A percentile compares a stretch with the other conserved stretches of the same genome.
phyloP scores from a whole-genome alignment of 1,140 invertebrate genomes.

The Belonocnema kinseyi region DNA sequence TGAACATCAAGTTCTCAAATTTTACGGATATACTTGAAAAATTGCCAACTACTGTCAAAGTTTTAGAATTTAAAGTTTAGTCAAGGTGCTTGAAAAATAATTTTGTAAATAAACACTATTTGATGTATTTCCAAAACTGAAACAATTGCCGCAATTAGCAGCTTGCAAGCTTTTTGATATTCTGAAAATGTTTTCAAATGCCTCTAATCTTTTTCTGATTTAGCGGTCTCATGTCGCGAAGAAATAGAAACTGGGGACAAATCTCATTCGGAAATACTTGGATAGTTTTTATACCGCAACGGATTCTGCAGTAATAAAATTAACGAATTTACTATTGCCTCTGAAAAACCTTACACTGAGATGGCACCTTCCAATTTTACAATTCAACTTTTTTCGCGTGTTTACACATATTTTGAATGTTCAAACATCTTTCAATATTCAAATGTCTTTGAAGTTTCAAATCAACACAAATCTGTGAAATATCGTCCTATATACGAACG shows the following conservation, averaged over 20 bases:
- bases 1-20: no score
- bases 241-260: background rate
- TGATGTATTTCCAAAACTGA: no score
- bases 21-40: no score
- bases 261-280: background rate
- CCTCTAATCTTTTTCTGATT: background rate
- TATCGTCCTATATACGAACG: background rate
- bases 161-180: no score
- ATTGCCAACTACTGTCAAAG: no score
- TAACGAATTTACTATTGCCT: background rate
- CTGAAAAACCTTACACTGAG: slow-evolving; percentile 1
- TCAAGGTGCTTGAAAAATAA: no score
- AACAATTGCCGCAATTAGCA: no score
- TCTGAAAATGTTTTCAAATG: no score
- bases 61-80: no score
- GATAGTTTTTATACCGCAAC: slow-evolving; percentile 1
- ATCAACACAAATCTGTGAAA: background rate
- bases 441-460: no score
- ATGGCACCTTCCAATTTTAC: background rate
- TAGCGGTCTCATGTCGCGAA: background rate
- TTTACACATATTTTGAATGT: background rate
- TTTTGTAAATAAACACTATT: no score
- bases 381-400: background rate
- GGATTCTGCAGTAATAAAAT: slow-evolving; percentile 26
- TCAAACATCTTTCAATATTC: no score